phyloP scores from a whole-genome alignment of 1,140 invertebrate species.

The Trichomalopsis sarcophagae region DNA sequence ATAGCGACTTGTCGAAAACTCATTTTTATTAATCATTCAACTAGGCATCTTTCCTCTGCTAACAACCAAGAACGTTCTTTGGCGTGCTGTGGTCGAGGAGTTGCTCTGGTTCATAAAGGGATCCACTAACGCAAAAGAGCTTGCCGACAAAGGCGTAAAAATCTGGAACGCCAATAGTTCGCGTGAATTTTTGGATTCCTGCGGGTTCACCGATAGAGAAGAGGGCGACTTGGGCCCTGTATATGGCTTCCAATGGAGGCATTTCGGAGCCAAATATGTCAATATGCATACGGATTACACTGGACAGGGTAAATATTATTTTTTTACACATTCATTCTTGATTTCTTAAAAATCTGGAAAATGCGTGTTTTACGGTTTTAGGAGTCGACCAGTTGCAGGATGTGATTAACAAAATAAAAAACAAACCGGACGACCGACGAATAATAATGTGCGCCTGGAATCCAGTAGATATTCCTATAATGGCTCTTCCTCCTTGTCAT shows the following conservation, averaged over 20 bases:
- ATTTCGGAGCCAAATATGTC: conserved; percentile 96
- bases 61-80: conserved; percentile 98
- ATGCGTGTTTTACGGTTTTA: conserved; percentile 46
- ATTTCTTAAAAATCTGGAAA: not conserved
- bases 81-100: conserved; percentile 95
- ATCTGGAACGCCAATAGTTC: conserved; percentile 99
- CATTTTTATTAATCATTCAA: not conserved
- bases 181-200: conserved; percentile 90
- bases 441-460: conserved; percentile 99
- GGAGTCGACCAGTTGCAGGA: conserved; percentile 92
- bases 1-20: no score
- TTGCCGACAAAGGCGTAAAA: conserved; percentile 90
- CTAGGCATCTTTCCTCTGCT: conserved; percentile 89
- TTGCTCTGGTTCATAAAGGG: conserved; percentile 97
- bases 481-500: conserved; percentile 99
- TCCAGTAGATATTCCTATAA: conserved; percentile 89
- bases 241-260: conserved; percentile 99
- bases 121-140: conserved; percentile 92
- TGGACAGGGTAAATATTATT: conserved; percentile 86
- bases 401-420: conserved; percentile 90
- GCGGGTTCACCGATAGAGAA: conserved; percentile 89
- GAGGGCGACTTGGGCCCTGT: conserved; percentile 98
- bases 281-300: conserved; percentile 90
- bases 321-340: conserved; percentile 33
- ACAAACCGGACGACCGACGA: conserved; percentile 89